Percentiles rank a stretch among this genome's conserved stretches.
phyloP scores from a whole-genome alignment of 2,113 vertebrate species.

The Thamnophis sirtalis region DNA sequence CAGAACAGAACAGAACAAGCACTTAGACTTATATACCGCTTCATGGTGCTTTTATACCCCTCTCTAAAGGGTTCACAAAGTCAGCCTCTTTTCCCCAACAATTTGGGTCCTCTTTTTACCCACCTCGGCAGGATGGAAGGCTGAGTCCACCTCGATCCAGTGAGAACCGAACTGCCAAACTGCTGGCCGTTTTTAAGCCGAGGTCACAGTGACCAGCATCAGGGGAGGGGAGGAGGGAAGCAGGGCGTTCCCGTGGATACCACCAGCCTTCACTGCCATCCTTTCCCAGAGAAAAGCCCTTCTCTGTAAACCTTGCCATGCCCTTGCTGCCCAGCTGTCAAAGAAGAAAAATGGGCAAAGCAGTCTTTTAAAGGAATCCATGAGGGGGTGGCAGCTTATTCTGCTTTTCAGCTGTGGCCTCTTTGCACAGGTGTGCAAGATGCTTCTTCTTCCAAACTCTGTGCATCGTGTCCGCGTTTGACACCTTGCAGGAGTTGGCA shows the following conservation, averaged over 20 bases:
- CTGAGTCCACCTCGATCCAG: no score
- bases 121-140: no score
- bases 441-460: not conserved
- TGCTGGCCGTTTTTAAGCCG: no score
- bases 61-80: no score
- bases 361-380: not conserved
- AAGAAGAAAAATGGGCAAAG: not conserved
- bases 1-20: no score
- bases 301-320: not conserved
- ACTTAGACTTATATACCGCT: no score
- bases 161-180: no score
- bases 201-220: no score
- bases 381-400: not conserved
- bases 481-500: constrained; percentile 21
- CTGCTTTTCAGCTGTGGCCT: constrained; percentile 13
- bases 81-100: no score
- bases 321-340: not conserved
- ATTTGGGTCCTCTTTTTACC: no score
- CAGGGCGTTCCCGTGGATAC: not conserved
- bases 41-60: no score
- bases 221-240: not conserved
- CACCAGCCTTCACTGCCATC: not conserved
- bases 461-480: constrained; percentile 36
- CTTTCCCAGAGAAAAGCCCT: not conserved
- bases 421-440: constrained; percentile 8